These are phyloP conservation scores for Heterocephalus glaber DNA, from an alignment of 2,113 vertebrate species.

Conservation along the genomic window DNA sequence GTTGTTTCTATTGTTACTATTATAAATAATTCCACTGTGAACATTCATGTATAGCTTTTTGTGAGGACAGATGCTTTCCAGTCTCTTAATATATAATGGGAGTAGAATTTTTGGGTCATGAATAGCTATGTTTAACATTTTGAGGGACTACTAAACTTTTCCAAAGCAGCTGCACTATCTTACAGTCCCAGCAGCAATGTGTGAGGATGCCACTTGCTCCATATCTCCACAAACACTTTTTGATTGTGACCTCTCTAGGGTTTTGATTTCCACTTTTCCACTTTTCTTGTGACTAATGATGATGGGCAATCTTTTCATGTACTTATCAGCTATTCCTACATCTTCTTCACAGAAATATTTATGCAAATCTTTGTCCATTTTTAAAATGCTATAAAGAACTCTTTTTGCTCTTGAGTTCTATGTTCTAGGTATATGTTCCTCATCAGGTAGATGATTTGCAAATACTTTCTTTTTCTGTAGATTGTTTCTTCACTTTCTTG, in stretches of 20 bases:
- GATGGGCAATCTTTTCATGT: not conserved
- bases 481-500: not conserved
- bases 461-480: not conserved
- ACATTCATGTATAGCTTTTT: not conserved
- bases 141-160: not conserved
- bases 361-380: not conserved
- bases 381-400: not conserved
- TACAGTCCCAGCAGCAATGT: not conserved
- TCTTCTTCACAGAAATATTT: constrained; percentile 3
- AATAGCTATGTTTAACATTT: not conserved
- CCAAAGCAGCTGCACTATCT: not conserved
- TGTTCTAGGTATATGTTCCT: not conserved
- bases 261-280: not conserved
- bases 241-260: not conserved
- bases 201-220: not conserved
- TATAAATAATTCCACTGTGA: not conserved
- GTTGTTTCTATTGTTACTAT: not conserved
- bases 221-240: not conserved
- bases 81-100: not conserved
- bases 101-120: not conserved
- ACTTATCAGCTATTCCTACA: not conserved
- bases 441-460: not conserved
- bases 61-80: not conserved
- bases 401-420: not conserved
- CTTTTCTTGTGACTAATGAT: not conserved